Evolutionary conservation across 35 echinoderm and acorn worm species (phyloP), one percentile per base, ranked within the genome.

Genomic region (Apostichopus californicus): DNA sequence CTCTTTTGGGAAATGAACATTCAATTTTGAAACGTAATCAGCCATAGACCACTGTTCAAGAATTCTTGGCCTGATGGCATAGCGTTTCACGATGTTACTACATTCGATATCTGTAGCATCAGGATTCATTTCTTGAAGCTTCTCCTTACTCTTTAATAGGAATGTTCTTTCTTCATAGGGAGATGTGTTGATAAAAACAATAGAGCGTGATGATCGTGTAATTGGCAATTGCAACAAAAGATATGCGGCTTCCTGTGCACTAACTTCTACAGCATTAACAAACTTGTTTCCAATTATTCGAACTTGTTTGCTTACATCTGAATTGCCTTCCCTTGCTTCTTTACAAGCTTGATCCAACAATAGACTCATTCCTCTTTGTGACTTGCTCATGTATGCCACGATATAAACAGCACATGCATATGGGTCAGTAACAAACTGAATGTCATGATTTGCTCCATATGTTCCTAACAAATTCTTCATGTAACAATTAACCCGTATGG

Each of bases 351-450:
- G 4, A 56, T 63, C 24, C 34, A 92, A 5, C 8, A 92, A 34
- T 3, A 15, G 64, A 70, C 91, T 92, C 91, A 85, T 92, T 56
- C 57, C 91, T 24, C 91, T 8, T 55, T 92, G 90, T 80, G 78
- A 92, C 64, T 92, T 92, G 64, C 91, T 72, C 65, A 90, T 72
- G 20, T 87, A 87, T 9, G 90, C 87, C 14, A 95, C 94, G 70
- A 94, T 94, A 54, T 94, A 94, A 9, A 81, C 80, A 64, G 80
- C 93, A 91, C 93, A 94, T 83, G 93, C 90, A 87, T 92, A 95
- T 61, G 94, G 90, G 73, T 95, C 94, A 21, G 92, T 20, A 57
- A 92, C 73, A 92, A 52, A 92, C n/a, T 95, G 93, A 28, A 94
- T 66, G 80, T 94, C 93, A 28, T 81, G 59, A 65, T 95, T 95